Percentiles rank a stretch among this genome's conserved stretches.
phyloP scores from a whole-genome alignment of 37 sponge, comb jelly and placozoan genomes.

The Oopsacas minuta region DNA sequence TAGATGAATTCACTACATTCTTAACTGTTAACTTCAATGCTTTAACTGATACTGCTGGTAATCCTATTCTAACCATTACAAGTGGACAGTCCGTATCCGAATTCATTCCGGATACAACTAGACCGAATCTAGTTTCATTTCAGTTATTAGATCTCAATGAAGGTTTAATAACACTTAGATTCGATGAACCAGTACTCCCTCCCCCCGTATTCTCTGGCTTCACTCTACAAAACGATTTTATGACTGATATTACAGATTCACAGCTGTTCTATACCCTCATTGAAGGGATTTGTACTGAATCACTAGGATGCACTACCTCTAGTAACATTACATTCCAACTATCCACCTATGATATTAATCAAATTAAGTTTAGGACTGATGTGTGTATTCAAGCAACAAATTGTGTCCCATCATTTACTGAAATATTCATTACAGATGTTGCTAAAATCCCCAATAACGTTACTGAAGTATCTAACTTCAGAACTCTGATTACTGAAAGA shows the following conservation, averaged over 20 bases:
- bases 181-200: conserved; percentile 60
- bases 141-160: conserved; percentile 42
- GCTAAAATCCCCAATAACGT: background rate
- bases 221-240: conserved; percentile 40
- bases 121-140: conserved; percentile 38
- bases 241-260: background rate
- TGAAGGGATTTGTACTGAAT: background rate
- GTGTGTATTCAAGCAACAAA: background rate
- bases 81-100: background rate
- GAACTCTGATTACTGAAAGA: background rate
- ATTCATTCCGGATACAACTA: conserved; percentile 48
- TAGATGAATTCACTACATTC: conserved; percentile 37
- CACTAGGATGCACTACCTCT: background rate
- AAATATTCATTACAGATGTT: background rate
- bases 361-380: background rate
- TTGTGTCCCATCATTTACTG: conserved; percentile 2
- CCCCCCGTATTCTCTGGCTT: conserved; percentile 26
- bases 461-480: background rate
- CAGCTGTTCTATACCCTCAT: background rate
- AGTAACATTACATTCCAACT: background rate
- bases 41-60: conserved; percentile 42
- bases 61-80: conserved; percentile 30
- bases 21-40: conserved; percentile 26
- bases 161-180: conserved; percentile 36
- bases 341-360: background rate